Evolutionary conservation across 2,797 vertebrate species (phyloP), one percentile per base, ranked within the genome.

Genomic region (Danio albolineatus): DNA sequence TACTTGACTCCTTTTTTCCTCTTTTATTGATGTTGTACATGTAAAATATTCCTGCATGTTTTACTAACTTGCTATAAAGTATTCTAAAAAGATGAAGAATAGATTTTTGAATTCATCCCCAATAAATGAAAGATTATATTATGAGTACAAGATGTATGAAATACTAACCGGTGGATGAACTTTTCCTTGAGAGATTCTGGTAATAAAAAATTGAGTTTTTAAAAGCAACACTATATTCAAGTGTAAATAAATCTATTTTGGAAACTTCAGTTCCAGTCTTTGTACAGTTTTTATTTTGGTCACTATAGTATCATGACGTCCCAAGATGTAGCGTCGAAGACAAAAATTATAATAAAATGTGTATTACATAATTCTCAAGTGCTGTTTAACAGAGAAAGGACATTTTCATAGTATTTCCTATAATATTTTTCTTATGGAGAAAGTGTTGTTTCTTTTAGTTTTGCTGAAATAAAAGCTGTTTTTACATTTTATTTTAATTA

Each of bases 241-340:
- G 86, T 94, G 94, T 94, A 94, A 95, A 95, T 95, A 95, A 95
- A 95, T 86, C 38, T 86, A 82, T 81, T 83, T 78, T 65, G 36
- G 46, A 76, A 83, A 79, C 14, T 74, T 62, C n/a, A 73, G 21
- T 66, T 44, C 4, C 28, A 12, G 10, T 71, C 1, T 74, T 66
- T 54, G 41, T 48, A 46, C 10, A 61, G 54, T 80, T 70, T 80
- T 48, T 75, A 5, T 51, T 41, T 38, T 67, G n/a, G 36, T 74
- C 14, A 62, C 80, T 19, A 8, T 17, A 17, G 41, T 7, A 75
- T 5, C 2, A 12, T 64, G 60, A 43, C 6, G 53, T 64, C 17
- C 4, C 44, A 48, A 2, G 36, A 56, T 12, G 17, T 46, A 46
- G n/a, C n/a, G n/a, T n/a, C n/a, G n/a, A n/a, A n/a, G n/a, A n/a